Base-by-base conservation (phyloP, 2,797 vertebrate species). In the Odontamblyopus rebecca region DNA sequence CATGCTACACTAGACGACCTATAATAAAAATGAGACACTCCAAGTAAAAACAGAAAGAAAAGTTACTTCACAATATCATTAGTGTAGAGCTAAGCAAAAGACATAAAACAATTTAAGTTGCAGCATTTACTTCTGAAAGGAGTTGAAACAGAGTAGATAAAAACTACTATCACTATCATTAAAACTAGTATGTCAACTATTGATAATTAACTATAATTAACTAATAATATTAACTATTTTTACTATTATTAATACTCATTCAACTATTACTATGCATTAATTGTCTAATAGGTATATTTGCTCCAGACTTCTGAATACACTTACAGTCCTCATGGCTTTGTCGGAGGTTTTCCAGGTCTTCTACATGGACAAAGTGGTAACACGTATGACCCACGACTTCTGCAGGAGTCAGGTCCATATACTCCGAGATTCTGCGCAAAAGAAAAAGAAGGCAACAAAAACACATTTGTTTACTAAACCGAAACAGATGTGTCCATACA, bases 351-450 rank as follows among this genome's bases (percentile, higher is more conserved):
- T 95, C 94, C 71, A 95, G 91, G 5, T 97, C 96, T 85, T 96
- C 95, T 38, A 94, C 96, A 0, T 97, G 88, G 72, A 95, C 91
- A 71, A 96, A 97, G 82, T 94, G 94, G 84, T 97, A 97, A 74
- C 96, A 97, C 73, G 95, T 96, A 65, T 95, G 94, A 66, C 96
- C 96, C 69, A 96, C 94, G 18, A 97, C 95, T 83, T 97, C 96
- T 0, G 95, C 93, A 29, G 96, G 94, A 68, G 93, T 95, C 74
- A 96, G 85, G 81, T 97, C 96, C 96, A 97, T 97, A 69, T 96
- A 96, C 79, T 97, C 95, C 0, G 94, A 95, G 88, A 97, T 95
- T 89, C 96, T 97, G 82, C 30, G 38, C n/a, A 69, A 53, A 73
- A 56, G 82, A 9, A 67, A 35, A 32, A n/a, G 62, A 35, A 48